Evolutionary conservation across 2,888 invertebrate species (phyloP), one percentile per base, ranked within the genome.

Genomic region (Apoda limacodes): DNA sequence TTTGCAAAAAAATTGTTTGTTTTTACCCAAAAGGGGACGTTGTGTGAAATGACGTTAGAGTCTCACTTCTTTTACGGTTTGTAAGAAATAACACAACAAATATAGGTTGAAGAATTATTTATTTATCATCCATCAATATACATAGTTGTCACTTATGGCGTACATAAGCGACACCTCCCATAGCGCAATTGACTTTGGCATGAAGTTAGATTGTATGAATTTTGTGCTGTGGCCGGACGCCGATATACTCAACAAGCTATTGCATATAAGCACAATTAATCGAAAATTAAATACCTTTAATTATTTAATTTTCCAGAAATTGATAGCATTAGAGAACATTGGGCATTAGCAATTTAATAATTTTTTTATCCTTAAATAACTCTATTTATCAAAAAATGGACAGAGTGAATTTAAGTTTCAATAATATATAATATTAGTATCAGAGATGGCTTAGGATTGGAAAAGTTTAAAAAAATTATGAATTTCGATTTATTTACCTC

Each of bases 101-200:
- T 20, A 38, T 60, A 65, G 62, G 60, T 76, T 74, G 68, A 75
- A 75, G 75, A 75, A 76, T 74, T 64, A 64, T 74, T 74, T 75
- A 71, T 68, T 70, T 66, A 66, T 62, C 52, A 64, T 69, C 62
- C 68, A 67, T 64, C 70, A 65, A 68, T 64, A 6, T 60, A 74
- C 63, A 75, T 71, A 69, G 60, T 72, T 71, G 75, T 78, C 78
- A 72, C 76, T 74, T 76, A 76, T 66, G 53, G 63, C 60, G 66
- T 61, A 68, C 69, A 78, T 67, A 75, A 69, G 76, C 76, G 78
- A 76, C 75, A 74, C 75, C 61, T 63, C 75, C 60, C 66, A 65
- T 74, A 78, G 72, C 78, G 75, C 75, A 78, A 80, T 80, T 80
- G 78, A 78, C 78, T 80, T 80, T 80, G 78, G 78, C 76, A 78